These are phyloP conservation scores for Drosophila pachea DNA, from an alignment of 1,140 invertebrate genomes.

Conservation along the genomic window DNA sequence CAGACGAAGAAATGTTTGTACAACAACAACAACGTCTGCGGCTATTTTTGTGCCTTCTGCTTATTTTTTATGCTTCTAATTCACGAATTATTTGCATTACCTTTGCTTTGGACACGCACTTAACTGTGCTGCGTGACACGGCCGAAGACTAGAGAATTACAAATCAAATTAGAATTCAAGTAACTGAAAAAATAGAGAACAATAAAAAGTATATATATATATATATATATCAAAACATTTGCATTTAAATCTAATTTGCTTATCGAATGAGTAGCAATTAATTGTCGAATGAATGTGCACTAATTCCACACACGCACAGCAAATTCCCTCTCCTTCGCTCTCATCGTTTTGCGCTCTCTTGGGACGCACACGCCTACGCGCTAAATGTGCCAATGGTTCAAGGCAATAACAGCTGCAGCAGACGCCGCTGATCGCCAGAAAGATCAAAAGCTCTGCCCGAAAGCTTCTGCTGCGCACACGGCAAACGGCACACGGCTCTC, in stretches of 20 bases:
- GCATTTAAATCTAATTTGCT: too few relatives aligned
- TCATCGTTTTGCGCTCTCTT: conserved; percentile 17
- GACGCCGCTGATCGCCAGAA: conserved; percentile 18
- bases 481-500: too few relatives aligned
- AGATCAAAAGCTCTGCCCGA: conserved; percentile 30
- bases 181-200: too few relatives aligned
- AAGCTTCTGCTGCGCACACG: background rate
- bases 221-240: background rate
- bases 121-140: conserved; percentile 1
- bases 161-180: too few relatives aligned
- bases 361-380: conserved; percentile 37
- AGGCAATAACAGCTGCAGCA: conserved; percentile 40
- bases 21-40: conserved; percentile 32
- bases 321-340: background rate
- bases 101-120: conserved; percentile 16
- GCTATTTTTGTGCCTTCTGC: conserved; percentile 51
- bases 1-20: conserved; percentile 75
- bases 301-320: conserved; percentile 11
- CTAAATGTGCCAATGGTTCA: conserved; percentile 72
- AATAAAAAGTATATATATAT: too few relatives aligned
- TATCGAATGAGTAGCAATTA: too few relatives aligned
- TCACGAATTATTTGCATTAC: conserved; percentile 33
- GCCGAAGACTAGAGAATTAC: background rate
- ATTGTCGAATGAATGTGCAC: background rate
- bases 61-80: conserved; percentile 32